Conservation (phyloP, 2,888 invertebrate species). For the Nomada ferruginata region DNA sequence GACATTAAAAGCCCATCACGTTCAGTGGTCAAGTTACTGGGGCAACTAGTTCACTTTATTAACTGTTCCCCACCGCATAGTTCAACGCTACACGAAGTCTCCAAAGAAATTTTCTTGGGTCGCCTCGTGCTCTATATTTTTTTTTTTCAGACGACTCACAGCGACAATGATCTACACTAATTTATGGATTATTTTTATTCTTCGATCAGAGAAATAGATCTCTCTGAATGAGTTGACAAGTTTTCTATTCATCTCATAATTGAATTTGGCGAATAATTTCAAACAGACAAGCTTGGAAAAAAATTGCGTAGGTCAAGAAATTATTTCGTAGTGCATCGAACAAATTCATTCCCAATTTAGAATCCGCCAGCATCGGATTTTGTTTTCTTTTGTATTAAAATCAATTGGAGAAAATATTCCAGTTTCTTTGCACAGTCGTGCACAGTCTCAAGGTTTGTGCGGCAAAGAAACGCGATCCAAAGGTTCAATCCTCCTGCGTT, state of each 20-base stretch:
- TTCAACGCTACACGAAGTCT: neutral
- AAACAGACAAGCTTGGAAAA: too few relatives aligned
- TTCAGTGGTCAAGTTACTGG: conserved; percentile 32
- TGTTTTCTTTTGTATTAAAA: too few relatives aligned
- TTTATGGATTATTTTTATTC: conserved; percentile 20
- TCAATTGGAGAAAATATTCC: too few relatives aligned
- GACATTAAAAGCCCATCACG: conserved; percentile 47
- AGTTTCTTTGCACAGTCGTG: too few relatives aligned
- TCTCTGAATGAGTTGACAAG: conserved; percentile 10
- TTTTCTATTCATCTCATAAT: neutral
- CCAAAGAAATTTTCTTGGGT: conserved; percentile 8
- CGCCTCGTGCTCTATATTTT: neutral
- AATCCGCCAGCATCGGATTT: too few relatives aligned
- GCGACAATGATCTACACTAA: conserved; percentile 2
- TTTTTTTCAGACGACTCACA: neutral
- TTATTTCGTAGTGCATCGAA: too few relatives aligned
- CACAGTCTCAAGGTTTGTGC: neutral
- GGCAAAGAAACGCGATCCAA: neutral
- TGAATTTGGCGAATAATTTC: neutral
- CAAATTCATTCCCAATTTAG: too few relatives aligned
- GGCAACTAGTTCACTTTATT: conserved; percentile 30
- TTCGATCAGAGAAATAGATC: neutral
- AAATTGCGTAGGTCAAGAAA: too few relatives aligned
- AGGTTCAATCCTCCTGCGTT: neutral
- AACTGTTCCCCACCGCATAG: neutral